These are phyloP conservation scores for Vimba vimba DNA, from an alignment of 2,113 vertebrate species.

Conservation along the genomic window DNA sequence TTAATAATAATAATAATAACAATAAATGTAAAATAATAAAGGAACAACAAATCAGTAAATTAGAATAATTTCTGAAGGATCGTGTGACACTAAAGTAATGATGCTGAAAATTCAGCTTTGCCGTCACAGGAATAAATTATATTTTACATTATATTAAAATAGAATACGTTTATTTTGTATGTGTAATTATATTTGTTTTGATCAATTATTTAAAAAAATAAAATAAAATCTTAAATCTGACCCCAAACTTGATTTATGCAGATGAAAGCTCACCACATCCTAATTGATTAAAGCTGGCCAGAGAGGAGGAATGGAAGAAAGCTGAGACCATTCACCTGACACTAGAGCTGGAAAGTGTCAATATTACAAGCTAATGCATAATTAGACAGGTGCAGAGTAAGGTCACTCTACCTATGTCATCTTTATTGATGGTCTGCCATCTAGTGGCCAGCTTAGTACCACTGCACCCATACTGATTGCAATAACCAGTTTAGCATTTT, in stretches of 20 bases:
- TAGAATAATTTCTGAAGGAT: neutral
- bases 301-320: slow-evolving; percentile 62
- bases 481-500: neutral
- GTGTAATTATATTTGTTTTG: neutral
- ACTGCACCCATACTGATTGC: neutral
- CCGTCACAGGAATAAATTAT: neutral
- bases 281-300: slow-evolving; percentile 80
- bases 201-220: neutral
- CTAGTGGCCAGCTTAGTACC: slow-evolving; percentile 60
- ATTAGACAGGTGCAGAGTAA: slow-evolving; percentile 79
- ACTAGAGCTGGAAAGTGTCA: slow-evolving; percentile 78
- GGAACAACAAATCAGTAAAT: neutral
- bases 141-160: neutral
- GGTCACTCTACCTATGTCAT: slow-evolving; percentile 66
- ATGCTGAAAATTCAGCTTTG: neutral
- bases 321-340: slow-evolving; percentile 74
- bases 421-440: slow-evolving; percentile 70
- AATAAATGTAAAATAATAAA: too few relatives aligned
- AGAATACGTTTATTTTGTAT: neutral
- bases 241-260: slow-evolving; percentile 55
- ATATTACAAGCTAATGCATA: slow-evolving; percentile 81
- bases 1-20: neutral
- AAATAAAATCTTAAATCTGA: too few relatives aligned
- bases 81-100: neutral
- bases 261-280: slow-evolving; percentile 58